Percentiles rank a stretch among this genome's conserved stretches.
These are phyloP conservation scores for Pachypeltis micranthus DNA, from an alignment of 1,140 invertebrate species.

Conservation along the genomic window DNA sequence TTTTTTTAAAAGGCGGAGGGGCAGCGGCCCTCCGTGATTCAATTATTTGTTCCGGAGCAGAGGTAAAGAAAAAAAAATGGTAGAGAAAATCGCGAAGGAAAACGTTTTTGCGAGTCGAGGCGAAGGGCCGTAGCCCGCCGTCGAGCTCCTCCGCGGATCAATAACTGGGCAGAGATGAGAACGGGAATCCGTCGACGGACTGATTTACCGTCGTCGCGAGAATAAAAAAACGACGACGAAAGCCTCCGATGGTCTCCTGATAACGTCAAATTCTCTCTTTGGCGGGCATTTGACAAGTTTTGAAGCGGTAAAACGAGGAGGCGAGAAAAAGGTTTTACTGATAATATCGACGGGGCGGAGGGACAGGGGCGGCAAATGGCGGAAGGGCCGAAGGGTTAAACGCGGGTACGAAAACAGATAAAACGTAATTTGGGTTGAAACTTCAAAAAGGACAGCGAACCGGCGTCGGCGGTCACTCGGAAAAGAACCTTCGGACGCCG, in stretches of 20 bases:
- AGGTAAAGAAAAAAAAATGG: no score
- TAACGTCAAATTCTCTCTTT: no score
- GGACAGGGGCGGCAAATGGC: neutral
- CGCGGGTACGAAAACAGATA: neutral
- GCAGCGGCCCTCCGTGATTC: no score
- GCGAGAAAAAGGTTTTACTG: neutral
- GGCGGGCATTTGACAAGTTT: neutral
- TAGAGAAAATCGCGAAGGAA: no score
- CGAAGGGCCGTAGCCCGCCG: neutral
- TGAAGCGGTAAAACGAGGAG: neutral
- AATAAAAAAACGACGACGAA: neutral
- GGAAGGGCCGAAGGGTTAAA: neutral
- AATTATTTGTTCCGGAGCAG: no score
- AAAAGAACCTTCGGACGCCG: neutral
- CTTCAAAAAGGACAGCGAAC: neutral
- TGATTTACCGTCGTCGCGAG: neutral
- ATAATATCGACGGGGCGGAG: neutral
- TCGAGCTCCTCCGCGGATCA: neutral
- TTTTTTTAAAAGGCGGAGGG: no score
- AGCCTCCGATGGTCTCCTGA: neutral
- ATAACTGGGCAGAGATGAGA: constrained; percentile 3
- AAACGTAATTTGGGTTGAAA: neutral
- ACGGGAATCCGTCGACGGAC: neutral
- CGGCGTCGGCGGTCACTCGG: neutral
- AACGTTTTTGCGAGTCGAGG: no score